Conservation (phyloP, 2,797 vertebrate species). For the Martes flavigula region DNA sequence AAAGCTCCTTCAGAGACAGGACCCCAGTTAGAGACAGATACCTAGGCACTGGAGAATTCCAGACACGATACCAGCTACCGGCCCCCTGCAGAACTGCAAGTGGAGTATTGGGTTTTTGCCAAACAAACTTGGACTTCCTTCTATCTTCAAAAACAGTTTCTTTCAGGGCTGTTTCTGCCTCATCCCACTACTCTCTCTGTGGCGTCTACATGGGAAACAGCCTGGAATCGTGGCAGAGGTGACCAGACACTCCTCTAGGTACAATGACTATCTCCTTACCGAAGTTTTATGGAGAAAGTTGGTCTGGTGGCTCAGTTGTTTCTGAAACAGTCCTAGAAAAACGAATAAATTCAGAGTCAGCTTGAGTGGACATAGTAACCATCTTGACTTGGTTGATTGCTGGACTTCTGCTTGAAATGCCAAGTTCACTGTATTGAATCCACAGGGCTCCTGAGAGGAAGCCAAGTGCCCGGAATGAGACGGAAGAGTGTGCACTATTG, state of each 20-base stretch:
- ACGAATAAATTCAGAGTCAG: conserved; percentile 31
- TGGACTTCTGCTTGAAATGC: not conserved
- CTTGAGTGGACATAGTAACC: not conserved
- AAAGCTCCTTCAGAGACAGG: conserved; percentile 37
- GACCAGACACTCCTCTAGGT: not conserved
- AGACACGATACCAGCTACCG: not conserved
- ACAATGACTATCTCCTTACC: not conserved
- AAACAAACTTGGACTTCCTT: not conserved
- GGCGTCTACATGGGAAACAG: not conserved
- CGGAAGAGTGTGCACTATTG: not conserved
- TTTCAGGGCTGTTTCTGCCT: not conserved
- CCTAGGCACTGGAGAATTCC: not conserved
- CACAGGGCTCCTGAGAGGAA: not conserved
- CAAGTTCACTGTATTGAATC: not conserved
- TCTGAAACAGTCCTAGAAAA: conserved; percentile 65
- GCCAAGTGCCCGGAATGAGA: not conserved
- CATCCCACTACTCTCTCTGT: not conserved
- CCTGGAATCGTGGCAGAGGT: not conserved
- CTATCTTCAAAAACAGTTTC: not conserved
- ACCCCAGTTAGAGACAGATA: not conserved
- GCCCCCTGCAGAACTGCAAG: not conserved
- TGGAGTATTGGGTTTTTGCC: not conserved
- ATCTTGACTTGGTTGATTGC: not conserved
- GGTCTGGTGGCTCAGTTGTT: conserved; percentile 48
- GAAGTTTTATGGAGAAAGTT: conserved; percentile 20